Evolutionary conservation across 2,888 invertebrate species (phyloP).

Genomic region (Chalcosyrphus nemorum): DNA sequence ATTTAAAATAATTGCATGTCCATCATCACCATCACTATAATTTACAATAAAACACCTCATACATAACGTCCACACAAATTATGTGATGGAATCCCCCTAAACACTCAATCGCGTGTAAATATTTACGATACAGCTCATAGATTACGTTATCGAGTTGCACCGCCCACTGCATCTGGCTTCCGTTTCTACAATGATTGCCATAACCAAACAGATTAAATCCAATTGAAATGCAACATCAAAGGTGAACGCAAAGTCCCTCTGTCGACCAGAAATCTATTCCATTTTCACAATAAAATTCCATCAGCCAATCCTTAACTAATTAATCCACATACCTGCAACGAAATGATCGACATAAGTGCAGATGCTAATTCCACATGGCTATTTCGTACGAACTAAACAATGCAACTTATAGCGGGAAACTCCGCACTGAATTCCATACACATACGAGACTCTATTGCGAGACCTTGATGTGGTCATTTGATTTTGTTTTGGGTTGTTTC

Average conservation of each 20-base stretch:
- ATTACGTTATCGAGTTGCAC: neutral
- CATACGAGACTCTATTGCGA: conserved; percentile 45
- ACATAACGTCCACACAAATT: no score
- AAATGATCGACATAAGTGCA: conserved; percentile 33
- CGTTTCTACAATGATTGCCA: neutral
- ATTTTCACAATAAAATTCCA: conserved; percentile 25
- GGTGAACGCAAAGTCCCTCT: neutral
- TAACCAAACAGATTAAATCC: neutral
- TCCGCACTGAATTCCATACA: conserved; percentile 41
- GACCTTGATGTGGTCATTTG: conserved; percentile 47
- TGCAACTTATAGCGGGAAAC: conserved; percentile 31
- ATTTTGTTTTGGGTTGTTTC: conserved; percentile 36
- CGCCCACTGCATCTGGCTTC: neutral
- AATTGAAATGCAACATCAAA: neutral
- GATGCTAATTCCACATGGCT: conserved; percentile 27
- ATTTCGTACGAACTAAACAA: conserved; percentile 25
- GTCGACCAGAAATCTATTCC: neutral
- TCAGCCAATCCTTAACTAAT: conserved; percentile 3
- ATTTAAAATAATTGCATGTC: no score
- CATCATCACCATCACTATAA: no score
- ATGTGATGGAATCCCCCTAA: no score
- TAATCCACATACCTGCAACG: conserved; percentile 9
- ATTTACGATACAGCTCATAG: neutral
- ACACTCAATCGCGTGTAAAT: neutral
- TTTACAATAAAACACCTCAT: no score